Evolutionary conservation across 2,797 vertebrate species (phyloP), one percentile per base, ranked within the genome.

Genomic region (Anguilla obscura): DNA sequence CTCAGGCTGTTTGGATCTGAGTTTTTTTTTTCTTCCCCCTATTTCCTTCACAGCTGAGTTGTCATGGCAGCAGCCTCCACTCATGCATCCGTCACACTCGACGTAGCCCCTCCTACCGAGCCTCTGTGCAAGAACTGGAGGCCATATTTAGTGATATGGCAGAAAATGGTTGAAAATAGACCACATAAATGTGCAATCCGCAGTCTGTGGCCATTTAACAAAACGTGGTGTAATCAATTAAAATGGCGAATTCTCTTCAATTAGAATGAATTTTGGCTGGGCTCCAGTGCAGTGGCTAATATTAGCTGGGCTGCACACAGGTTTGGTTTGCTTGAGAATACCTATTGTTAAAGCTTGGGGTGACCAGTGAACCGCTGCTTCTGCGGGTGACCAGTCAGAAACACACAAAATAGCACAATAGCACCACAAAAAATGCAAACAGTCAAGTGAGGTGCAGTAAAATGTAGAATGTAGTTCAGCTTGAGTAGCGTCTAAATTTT

Each of bases 21-120:
- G 27, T 36, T 45, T 54, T 74, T 45, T 80, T 80, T 80, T 48
- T 24, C 24, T 14, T 14, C 60, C 60, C 24, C 60, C 60, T 18
- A 10, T 71, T 71, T 71, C 30, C 40, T 40, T 80, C 76, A 80
- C 76, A 40, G 76, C 33, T 48, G 18, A n/a, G 80, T 84, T 87
- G 80, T 36, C 80, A 69, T 84, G 60, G 60, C 60, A 33, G 86
- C 45, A 40, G 50, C 18, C 40, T 21, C 36, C 16, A 24, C 16
- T 80, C 76, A 80, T 9, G 12, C 40, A 5, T 48, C 40, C 36
- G 33, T 80, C 76, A 80, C 33, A 24, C 33, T 21, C 76, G 3
- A 33, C 16, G 12, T 36, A 48, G 76, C 76, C 36, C 76, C 76
- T 1, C 76, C 76, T 27, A 45, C 76, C 18, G 18, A 48, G 14